A percentile compares a stretch with the other conserved stretches of the same genome.
Evolutionary conservation across 92 coral and sea anemone genomes (phyloP).

Genomic region (Anthopleura xanthogrammica): DNA sequence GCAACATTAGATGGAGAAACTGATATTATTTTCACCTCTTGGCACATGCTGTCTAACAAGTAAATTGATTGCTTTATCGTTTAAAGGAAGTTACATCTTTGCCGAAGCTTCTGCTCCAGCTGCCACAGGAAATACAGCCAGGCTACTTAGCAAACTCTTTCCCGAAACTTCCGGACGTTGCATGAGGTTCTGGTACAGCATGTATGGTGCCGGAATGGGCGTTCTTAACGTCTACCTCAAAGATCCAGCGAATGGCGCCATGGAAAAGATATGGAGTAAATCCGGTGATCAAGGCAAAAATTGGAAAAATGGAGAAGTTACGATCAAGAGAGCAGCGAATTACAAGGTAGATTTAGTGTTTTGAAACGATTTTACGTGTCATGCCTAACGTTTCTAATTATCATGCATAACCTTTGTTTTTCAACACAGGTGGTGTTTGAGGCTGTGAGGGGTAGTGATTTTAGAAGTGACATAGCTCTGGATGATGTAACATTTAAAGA

Average conservation of each 20-base stretch:
- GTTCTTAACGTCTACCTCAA: conserved; percentile 51
- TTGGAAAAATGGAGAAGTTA: conserved; percentile 57
- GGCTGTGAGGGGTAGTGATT: conserved; percentile 17
- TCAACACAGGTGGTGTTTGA: conserved; percentile 17
- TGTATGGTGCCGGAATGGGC: conserved; percentile 72
- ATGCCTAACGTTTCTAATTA: background rate
- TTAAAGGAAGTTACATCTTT: conserved; percentile 48
- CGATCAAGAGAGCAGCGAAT: conserved; percentile 22
- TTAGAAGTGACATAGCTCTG: conserved; percentile 24
- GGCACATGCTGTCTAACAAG: background rate
- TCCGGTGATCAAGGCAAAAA: conserved; percentile 75
- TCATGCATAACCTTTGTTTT: background rate
- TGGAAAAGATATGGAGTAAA: conserved; percentile 46
- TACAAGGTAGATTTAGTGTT: conserved; percentile 34
- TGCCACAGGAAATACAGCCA: conserved; percentile 45
- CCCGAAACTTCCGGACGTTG: conserved; percentile 53
- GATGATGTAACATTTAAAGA: conserved; percentile 26
- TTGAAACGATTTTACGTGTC: background rate
- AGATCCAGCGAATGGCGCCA: conserved; percentile 22
- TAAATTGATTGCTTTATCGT: background rate
- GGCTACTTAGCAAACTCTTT: conserved; percentile 56
- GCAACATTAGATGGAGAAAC: too few species aligned
- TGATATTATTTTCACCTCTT: too few species aligned
- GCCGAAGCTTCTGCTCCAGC: conserved; percentile 59
- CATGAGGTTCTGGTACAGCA: conserved; percentile 56